A percentile compares a stretch with the other conserved stretches of the same genome.
These are phyloP conservation scores for Synanthedon andrenaeformis DNA, from an alignment of 2,888 invertebrate genomes.

Conservation along the genomic window DNA sequence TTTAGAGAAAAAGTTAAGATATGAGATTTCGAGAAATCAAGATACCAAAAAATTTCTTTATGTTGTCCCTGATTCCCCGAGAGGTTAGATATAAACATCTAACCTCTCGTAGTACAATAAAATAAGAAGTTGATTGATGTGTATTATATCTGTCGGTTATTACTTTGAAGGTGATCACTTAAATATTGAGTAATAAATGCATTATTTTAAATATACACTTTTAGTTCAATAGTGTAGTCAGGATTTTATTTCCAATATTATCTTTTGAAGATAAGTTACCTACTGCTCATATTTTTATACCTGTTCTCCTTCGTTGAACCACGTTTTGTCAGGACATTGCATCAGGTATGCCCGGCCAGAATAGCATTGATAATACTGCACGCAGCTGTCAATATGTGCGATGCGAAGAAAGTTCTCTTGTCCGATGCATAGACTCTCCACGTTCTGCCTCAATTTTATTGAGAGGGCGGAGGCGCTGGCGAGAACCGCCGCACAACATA, in stretches of 20 bases:
- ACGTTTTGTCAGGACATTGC: conserved; percentile 49
- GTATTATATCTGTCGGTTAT: too few relatives aligned
- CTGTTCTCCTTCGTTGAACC: conserved; percentile 61
- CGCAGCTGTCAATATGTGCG: conserved; percentile 41
- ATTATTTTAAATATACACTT: too few relatives aligned
- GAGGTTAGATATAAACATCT: too few relatives aligned
- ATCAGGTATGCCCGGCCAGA: conserved; percentile 48
- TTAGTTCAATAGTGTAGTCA: too few relatives aligned
- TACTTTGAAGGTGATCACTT: too few relatives aligned
- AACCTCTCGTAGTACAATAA: too few relatives aligned
- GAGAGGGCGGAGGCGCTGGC: conserved; percentile 51
- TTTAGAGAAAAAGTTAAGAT: not conserved
- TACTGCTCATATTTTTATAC: conserved; percentile 14
- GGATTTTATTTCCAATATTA: too few relatives aligned
- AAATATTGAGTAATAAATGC: too few relatives aligned
- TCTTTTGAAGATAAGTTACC: too few relatives aligned
- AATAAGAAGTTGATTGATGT: too few relatives aligned
- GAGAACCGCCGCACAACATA: conserved; percentile 32
- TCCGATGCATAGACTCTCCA: conserved; percentile 58
- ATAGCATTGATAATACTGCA: conserved; percentile 59
- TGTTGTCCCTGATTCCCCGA: too few relatives aligned
- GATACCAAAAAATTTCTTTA: too few relatives aligned
- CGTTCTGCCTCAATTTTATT: conserved; percentile 53
- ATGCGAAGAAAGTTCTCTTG: conserved; percentile 61
- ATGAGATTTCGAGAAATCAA: not conserved